These are phyloP conservation scores for Fragum fragum DNA, from an alignment of 2,888 invertebrate species.

Conservation along the genomic window DNA sequence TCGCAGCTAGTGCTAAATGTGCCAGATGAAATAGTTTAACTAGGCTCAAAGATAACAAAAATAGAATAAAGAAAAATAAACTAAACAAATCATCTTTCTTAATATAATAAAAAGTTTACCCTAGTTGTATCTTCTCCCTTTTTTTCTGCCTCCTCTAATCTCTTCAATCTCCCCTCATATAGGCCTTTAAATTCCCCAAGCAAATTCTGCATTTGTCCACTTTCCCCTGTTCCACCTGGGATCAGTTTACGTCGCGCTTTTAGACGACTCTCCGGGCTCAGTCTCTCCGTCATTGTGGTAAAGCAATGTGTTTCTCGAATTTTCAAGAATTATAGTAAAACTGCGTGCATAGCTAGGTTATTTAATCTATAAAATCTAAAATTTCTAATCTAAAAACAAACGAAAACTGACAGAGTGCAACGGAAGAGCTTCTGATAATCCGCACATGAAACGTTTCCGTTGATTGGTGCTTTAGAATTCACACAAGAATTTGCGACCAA, in stretches of 20 bases:
- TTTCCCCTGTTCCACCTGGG: conserved; percentile 60
- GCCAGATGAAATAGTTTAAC: too few relatives aligned
- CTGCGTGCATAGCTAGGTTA: not conserved
- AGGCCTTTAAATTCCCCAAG: conserved; percentile 84
- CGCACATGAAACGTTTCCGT: conserved; percentile 34
- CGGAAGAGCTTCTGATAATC: conserved; percentile 65
- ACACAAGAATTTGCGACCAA: conserved; percentile 52
- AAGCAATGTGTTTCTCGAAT: not conserved
- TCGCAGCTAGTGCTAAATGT: too few relatives aligned
- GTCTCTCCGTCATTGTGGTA: conserved; percentile 64
- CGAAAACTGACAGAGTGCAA: conserved; percentile 41
- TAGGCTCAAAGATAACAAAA: too few relatives aligned
- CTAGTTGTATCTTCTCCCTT: conserved; percentile 82
- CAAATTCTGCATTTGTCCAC: conserved; percentile 84
- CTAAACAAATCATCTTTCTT: too few relatives aligned
- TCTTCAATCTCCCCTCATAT: conserved; percentile 83
- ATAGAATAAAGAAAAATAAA: too few relatives aligned
- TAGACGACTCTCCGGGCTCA: conserved; percentile 54
- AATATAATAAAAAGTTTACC: conserved; percentile 62
- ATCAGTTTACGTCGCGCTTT: conserved; percentile 52
- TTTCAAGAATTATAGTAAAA: not conserved
- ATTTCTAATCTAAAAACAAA: conserved; percentile 10
- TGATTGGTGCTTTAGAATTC: conserved; percentile 54
- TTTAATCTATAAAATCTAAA: not conserved
- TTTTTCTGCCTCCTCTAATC: conserved; percentile 81